phyloP scores from a whole-genome alignment of 2,888 invertebrate species.

The Harmothoe impar region DNA sequence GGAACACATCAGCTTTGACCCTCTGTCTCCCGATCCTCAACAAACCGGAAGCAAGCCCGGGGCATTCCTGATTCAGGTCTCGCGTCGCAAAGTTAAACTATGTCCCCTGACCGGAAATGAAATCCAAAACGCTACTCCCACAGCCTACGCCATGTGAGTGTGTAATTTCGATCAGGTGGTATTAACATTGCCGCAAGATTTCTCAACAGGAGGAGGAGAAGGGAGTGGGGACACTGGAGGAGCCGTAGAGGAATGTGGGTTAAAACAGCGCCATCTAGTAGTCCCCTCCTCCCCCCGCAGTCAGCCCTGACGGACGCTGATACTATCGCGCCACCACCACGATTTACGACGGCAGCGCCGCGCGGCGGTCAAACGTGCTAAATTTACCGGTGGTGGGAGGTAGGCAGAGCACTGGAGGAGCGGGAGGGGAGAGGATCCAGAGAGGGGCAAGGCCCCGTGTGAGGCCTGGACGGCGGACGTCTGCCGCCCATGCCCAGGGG shows the following conservation, averaged over 20 bases:
- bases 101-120: background rate
- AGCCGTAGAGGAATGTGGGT: constrained; percentile 36
- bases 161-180: background rate
- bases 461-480: background rate
- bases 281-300: background rate
- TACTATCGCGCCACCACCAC: constrained; percentile 24
- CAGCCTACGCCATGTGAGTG: background rate
- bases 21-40: background rate
- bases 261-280: constrained; percentile 32
- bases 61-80: constrained; percentile 26
- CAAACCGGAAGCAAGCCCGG: constrained; percentile 25
- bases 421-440: background rate
- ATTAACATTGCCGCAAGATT: background rate
- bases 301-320: constrained; percentile 50
- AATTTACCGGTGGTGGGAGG: constrained; percentile 36
- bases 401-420: background rate
- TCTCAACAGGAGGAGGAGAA: background rate
- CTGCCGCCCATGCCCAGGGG: background rate
- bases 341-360: constrained; percentile 54
- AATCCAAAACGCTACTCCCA: background rate
- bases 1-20: constrained; percentile 27
- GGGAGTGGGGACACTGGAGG: background rate
- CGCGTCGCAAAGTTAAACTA: background rate
- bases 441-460: background rate
- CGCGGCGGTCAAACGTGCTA: constrained; percentile 59